Base-by-base conservation (phyloP, 2,888 invertebrate genomes). In the Platycheirus albimanus region DNA sequence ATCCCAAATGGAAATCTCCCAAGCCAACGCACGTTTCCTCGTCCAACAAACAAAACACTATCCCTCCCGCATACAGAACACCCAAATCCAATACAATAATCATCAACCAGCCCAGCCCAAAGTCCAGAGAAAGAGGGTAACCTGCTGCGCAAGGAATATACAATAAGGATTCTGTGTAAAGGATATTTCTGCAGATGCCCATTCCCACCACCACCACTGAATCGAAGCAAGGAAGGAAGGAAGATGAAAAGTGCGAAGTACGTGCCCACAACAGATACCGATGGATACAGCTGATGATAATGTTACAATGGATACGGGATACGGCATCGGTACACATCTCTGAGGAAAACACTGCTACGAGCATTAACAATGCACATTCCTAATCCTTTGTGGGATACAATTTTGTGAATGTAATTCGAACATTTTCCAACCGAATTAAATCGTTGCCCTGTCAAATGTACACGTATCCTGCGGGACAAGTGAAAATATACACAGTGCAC, bases 241-340 rank as follows among this genome's bases (percentile, higher is more conserved):
- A 41, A 52, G 52, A 71, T 80, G 81, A 81, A 77, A 77, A 63
- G 77, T 77, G 81, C 71, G 69, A 74, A 74, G 72, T 78, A 83
- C 83, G 78, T 83, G 83, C 78, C 69, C 72, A 36, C 19, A 83
- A 74, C 36, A 43, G 15, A 83, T 64, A 51, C 64, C 54, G 63
- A 24, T 76, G 81, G 77, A 81, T 81, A 67, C 71, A 81, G 81
- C 70, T 77, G 81, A 81, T 72, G 61, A 61, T n/a, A n/a, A n/a
- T 72, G 66, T 41, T 61, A 64, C 70, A 75, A 76, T 81, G 58
- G 58, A 41, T 43, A 33, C 56, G 41, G 24, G 5, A n/a, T n/a
- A n/a, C n/a, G n/a, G n/a, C n/a, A n/a, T n/a, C n/a, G n/a, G n/a
- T n/a, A n/a, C n/a, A 33, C 51, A 71, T 64, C 24, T 75, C 51